A percentile compares a stretch with the other conserved stretches of the same genome.
Conservation (phyloP, 2,113 vertebrate genomes). For the Prunella himalayana region DNA sequence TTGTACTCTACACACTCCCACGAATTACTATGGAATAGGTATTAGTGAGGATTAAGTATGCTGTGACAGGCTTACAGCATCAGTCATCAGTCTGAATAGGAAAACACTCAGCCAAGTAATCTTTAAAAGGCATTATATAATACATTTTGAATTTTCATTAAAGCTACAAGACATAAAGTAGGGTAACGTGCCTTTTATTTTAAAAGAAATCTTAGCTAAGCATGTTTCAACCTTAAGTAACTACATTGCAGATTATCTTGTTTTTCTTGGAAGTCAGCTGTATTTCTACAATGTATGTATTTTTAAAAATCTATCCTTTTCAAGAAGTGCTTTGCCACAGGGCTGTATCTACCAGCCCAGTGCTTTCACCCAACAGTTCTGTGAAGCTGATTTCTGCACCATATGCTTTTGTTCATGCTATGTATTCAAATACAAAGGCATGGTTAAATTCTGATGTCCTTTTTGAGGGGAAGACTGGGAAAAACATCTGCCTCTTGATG, state of each 20-base stretch:
- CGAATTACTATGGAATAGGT: neutral
- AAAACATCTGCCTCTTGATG: constrained; percentile 63
- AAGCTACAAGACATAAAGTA: neutral
- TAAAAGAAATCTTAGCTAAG: neutral
- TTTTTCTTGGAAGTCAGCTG: neutral
- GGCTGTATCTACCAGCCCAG: neutral
- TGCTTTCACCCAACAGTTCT: neutral
- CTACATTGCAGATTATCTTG: neutral
- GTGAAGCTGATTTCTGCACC: neutral
- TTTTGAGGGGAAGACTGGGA: neutral
- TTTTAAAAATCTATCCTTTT: neutral
- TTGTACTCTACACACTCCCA: neutral
- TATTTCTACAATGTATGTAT: neutral
- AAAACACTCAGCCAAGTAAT: neutral
- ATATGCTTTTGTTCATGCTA: neutral
- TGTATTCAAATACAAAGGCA: neutral
- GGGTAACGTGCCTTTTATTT: neutral
- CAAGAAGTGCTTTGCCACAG: neutral
- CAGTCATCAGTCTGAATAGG: neutral
- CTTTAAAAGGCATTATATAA: neutral
- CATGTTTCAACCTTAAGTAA: neutral
- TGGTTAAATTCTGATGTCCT: constrained; percentile 43
- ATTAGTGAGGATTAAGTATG: neutral
- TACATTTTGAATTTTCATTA: neutral
- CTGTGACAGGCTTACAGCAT: neutral